Percentiles rank a stretch among this genome's conserved stretches.
Conservation (phyloP, 2,113 vertebrate species). For the Emydocephalus ijimae region DNA sequence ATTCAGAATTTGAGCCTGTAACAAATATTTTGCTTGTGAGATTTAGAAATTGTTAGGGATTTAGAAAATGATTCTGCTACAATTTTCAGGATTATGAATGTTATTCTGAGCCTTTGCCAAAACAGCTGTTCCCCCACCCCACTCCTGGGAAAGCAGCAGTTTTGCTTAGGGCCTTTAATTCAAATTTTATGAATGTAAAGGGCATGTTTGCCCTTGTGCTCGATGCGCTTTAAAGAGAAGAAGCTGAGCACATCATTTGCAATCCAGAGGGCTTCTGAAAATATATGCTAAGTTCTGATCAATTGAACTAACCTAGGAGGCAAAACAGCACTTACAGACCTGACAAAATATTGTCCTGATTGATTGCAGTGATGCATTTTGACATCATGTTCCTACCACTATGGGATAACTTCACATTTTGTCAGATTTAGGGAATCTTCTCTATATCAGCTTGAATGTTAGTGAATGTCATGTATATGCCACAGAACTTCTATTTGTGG, state of each 20-base stretch:
- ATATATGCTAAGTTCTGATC: background rate
- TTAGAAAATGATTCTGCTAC: slow-evolving; percentile 14
- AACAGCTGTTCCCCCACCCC: background rate
- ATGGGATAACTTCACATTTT: background rate
- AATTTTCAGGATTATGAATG: slow-evolving; percentile 45
- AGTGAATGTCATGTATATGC: background rate
- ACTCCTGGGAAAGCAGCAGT: background rate
- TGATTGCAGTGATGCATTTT: background rate
- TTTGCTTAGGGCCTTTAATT: background rate
- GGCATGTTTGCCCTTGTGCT: background rate
- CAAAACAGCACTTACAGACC: background rate
- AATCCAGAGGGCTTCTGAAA: background rate
- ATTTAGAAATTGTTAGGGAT: slow-evolving; percentile 14
- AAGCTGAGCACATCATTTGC: background rate
- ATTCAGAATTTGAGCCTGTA: slow-evolving; percentile 24
- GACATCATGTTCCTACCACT: background rate
- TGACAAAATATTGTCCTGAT: background rate
- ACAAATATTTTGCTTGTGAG: slow-evolving; percentile 48
- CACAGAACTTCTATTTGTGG: background rate
- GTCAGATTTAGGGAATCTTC: background rate
- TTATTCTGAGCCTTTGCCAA: slow-evolving; percentile 20
- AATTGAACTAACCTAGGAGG: background rate
- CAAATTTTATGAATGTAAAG: background rate
- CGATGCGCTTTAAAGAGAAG: background rate
- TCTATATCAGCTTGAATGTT: background rate